Conservation (phyloP, 2,113 vertebrate species). For the Cheirogaleus medius region DNA sequence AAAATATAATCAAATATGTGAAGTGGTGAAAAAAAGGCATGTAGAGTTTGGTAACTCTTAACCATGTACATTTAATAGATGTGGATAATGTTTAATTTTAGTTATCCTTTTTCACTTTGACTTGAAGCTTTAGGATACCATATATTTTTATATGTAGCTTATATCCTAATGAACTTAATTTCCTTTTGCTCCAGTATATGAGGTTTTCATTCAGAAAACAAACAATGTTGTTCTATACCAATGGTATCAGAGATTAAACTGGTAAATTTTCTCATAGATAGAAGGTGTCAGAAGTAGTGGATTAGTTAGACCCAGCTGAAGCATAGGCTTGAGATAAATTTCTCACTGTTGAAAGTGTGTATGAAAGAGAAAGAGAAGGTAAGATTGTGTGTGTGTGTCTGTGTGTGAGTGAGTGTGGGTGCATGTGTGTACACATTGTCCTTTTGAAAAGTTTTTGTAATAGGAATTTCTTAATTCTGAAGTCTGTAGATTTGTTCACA, state of each 20-base stretch:
- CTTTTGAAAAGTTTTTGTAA: neutral
- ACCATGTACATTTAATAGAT: neutral
- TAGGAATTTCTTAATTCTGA: neutral
- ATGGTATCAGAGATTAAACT: neutral
- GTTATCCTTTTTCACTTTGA: neutral
- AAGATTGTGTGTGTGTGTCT: neutral
- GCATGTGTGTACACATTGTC: neutral
- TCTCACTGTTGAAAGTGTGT: neutral
- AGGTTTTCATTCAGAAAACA: neutral
- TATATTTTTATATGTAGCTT: neutral
- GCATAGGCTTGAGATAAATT: neutral
- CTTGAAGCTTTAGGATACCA: neutral
- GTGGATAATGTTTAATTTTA: neutral
- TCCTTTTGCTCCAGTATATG: neutral
- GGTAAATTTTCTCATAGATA: neutral
- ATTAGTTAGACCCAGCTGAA: neutral
- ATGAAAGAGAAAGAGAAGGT: neutral
- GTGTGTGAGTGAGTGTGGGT: no score
- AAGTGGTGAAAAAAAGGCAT: neutral
- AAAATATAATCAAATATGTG: neutral
- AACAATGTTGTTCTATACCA: neutral
- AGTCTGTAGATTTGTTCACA: neutral
- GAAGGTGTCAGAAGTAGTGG: neutral
- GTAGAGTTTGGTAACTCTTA: neutral
- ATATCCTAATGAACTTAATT: neutral